These are phyloP conservation scores for Lepidurus apus DNA, from an alignment of 1,140 invertebrate species.

Conservation along the genomic window DNA sequence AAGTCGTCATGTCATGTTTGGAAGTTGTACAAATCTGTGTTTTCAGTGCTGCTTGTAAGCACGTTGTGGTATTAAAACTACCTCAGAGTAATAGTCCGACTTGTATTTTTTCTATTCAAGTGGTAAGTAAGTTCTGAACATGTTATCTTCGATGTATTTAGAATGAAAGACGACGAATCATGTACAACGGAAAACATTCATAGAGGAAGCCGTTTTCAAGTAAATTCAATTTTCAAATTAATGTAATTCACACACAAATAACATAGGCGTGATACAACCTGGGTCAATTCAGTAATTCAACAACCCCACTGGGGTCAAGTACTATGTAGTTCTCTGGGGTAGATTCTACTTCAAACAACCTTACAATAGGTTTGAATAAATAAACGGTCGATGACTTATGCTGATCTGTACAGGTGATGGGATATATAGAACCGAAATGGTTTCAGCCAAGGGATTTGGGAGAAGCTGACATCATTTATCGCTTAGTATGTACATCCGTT, in stretches of 20 bases:
- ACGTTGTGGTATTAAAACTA: constrained; percentile 4
- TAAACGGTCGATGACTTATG: background rate
- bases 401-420: background rate
- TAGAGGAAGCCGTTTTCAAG: too few relatives aligned
- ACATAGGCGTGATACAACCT: background rate
- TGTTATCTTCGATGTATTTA: too few relatives aligned
- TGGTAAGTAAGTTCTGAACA: too few relatives aligned
- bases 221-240: background rate
- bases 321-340: background rate
- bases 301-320: constrained; percentile 13
- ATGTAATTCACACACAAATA: background rate
- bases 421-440: background rate
- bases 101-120: background rate
- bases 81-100: background rate
- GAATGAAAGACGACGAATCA: too few relatives aligned
- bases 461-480: constrained; percentile 5
- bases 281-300: background rate
- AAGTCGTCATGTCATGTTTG: background rate
- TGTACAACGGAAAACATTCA: too few relatives aligned
- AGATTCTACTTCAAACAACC: background rate
- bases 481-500: constrained; percentile 57
- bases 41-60: background rate
- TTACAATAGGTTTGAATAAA: constrained; percentile 8
- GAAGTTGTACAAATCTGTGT: background rate
- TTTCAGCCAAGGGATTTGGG: constrained; percentile 23